Percentiles rank a stretch among this genome's conserved stretches.
These are phyloP conservation scores for Bombyx mori DNA, from an alignment of 1,140 invertebrate genomes.

Conservation along the genomic window DNA sequence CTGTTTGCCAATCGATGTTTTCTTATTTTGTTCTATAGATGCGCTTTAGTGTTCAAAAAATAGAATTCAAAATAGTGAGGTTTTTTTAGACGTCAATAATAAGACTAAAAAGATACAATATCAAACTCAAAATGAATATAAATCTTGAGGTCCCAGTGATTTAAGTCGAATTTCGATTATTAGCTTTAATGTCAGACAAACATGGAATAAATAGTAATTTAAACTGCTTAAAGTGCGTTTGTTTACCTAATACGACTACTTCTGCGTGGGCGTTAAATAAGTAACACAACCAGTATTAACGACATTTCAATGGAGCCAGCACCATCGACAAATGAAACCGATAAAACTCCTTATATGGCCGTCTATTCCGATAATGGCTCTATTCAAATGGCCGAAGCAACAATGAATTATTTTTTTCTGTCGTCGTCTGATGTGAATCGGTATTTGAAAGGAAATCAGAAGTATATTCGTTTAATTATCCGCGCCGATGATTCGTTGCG, in stretches of 20 bases:
- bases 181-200: too few relatives aligned
- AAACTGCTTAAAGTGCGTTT: too few relatives aligned
- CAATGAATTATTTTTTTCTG: conserved; percentile 19
- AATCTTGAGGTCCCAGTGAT: too few relatives aligned
- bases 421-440: conserved; percentile 22
- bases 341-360: conserved; percentile 18
- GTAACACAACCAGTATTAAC: conserved; percentile 9
- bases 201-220: too few relatives aligned
- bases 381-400: conserved; percentile 13
- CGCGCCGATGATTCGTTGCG: conserved; percentile 28
- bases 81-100: too few relatives aligned
- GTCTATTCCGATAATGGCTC: conserved; percentile 20
- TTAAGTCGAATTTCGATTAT: too few relatives aligned
- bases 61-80: too few relatives aligned
- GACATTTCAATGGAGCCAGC: conserved; percentile 14
- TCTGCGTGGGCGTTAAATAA: conserved; percentile 12
- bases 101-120: too few relatives aligned
- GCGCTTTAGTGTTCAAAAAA: too few relatives aligned
- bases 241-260: neutral
- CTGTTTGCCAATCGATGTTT: too few relatives aligned
- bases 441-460: conserved; percentile 26
- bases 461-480: conserved; percentile 34
- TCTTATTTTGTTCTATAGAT: too few relatives aligned
- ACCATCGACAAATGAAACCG: conserved; percentile 14
- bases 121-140: too few relatives aligned